Evolutionary conservation across 2,888 invertebrate genomes (phyloP).

Genomic region (Sclerodermus sp.): DNA sequence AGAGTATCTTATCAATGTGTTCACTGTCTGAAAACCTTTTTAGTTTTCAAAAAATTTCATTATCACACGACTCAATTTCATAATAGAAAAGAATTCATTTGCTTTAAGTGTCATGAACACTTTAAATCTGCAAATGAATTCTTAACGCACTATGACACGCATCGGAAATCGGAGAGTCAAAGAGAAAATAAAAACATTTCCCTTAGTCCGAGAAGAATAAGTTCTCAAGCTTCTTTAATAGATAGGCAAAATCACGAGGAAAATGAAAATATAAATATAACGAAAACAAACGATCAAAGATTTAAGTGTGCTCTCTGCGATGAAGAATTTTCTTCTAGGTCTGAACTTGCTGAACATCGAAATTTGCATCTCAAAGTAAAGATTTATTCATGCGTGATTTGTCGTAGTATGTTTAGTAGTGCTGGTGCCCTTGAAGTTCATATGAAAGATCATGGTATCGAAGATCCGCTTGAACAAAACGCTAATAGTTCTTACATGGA

Average conservation of each 20-base stretch:
- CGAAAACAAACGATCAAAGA: conserved; percentile 9
- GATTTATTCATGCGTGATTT: conserved; percentile 65
- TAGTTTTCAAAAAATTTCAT: conserved; percentile 49
- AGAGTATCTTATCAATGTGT: conserved; percentile 46
- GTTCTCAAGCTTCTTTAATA: not conserved
- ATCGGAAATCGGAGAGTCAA: conserved; percentile 18
- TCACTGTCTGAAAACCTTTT: conserved; percentile 48
- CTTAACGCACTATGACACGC: conserved; percentile 55
- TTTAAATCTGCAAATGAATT: conserved; percentile 61
- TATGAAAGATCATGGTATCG: conserved; percentile 51
- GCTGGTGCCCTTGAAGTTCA: conserved; percentile 58
- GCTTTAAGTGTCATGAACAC: conserved; percentile 60
- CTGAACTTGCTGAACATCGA: conserved; percentile 68
- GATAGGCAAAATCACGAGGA: no score
- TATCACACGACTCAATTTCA: conserved; percentile 40
- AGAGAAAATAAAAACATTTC: not conserved
- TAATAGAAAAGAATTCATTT: conserved; percentile 53
- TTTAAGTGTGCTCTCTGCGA: conserved; percentile 67
- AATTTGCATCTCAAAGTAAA: conserved; percentile 69
- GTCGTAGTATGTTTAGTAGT: conserved; percentile 66
- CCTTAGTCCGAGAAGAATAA: not conserved
- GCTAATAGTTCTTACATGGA: conserved; percentile 37
- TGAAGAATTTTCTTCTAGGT: conserved; percentile 64
- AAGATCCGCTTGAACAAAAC: conserved; percentile 33
- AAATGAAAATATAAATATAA: no score